Conservation (phyloP, 2,888 invertebrate genomes). For the Tupiocoris notatus region DNA sequence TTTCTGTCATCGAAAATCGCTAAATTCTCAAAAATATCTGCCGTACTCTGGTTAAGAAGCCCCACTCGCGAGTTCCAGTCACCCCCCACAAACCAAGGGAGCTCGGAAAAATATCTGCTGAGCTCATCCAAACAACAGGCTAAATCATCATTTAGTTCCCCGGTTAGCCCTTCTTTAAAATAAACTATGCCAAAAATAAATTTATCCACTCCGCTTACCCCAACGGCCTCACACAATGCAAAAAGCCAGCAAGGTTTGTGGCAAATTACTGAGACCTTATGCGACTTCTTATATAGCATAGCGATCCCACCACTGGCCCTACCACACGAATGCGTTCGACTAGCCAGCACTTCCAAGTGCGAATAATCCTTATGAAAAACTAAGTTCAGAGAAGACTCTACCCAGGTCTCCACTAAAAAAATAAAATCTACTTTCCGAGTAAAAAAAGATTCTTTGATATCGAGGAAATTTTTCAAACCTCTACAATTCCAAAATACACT, state of each 20-base stretch:
- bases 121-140: background rate
- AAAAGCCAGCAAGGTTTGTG: background rate
- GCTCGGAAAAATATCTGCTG: background rate
- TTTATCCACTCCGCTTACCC: background rate
- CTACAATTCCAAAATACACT: background rate
- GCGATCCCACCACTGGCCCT: background rate
- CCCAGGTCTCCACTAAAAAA: background rate
- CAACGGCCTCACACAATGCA: background rate
- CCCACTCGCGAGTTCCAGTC: background rate
- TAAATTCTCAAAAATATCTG: background rate
- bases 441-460: background rate
- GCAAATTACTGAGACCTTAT: background rate
- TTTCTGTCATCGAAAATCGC: background rate
- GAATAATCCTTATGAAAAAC: background rate
- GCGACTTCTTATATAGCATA: background rate
- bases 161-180: background rate
- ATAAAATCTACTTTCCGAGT: background rate
- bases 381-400: background rate
- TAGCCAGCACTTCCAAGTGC: background rate
- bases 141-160: background rate
- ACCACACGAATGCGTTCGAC: background rate
- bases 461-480: background rate
- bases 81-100: background rate
- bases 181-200: background rate
- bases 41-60: background rate